Base-by-base conservation (phyloP, 2,888 invertebrate genomes). In the Drepanosiphum platanoidis region DNA sequence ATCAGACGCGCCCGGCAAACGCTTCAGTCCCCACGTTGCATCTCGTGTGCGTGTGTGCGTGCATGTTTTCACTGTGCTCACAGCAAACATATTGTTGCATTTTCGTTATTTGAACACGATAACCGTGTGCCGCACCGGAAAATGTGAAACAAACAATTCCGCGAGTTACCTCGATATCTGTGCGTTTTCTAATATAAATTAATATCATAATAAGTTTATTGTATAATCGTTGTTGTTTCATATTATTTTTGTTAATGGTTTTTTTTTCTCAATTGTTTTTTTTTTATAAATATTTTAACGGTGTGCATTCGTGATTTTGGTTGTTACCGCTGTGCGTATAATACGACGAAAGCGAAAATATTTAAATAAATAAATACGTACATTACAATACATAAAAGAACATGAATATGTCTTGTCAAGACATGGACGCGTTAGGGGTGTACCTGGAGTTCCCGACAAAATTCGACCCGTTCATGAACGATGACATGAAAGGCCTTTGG, bases 1-100 rank as follows among this genome's bases (percentile, higher is more conserved):
- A 58, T 84, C 83, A 84, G 83, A 84, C 68, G 74, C 75, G 66
- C n/a, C 83, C 83, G 83, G 83, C 75, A 3, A 84, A 77, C 83
- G 75, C 36, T 77, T 68, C 83, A 75, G 75, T 84, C 46, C 68
- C 75, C 68, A 75, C 83, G 83, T 84, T 58, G 74, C 22, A 64
- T 34, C 74, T 42, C 64, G 72, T 27, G 15, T 61, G 32, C 39
- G 72, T 42, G 80, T 58, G 52, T 15, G 34, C n/a, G 46, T 74
- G 52, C 34, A 32, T 75, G 61, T 34, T 74, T 11, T 11, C 27
- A 9, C n/a, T 74, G 22, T 3, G 9, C 22, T 61, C 11, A 30
- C 11, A 22, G 22, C 52, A 27, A 3, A 61, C 77, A 46, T 61
- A 77, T 52, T n/a, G 34, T 32, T 32, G 32, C 3, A 39, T 39